A percentile compares a stretch with the other conserved stretches of the same genome.
Evolutionary conservation across 1,140 invertebrate species (phyloP).

Genomic region (Drosophila novamexicana): DNA sequence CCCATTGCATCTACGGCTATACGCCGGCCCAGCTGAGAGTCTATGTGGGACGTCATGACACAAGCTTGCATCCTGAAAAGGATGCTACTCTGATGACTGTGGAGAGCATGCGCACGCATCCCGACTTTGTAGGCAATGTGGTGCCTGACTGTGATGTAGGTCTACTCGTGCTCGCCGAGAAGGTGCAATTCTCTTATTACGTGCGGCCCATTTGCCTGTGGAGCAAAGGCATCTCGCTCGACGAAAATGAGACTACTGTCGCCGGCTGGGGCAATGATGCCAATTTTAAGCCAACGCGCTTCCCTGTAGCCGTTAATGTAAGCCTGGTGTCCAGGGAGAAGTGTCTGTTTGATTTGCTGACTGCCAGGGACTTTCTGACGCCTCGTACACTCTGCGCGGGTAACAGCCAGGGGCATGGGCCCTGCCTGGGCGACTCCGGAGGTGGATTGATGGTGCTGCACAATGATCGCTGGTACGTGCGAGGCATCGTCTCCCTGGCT

Average conservation of each 20-base stretch:
- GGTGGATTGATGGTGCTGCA: slow-evolving; percentile 62
- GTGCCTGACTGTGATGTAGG: slow-evolving; percentile 73
- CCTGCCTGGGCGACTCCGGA: slow-evolving; percentile 70
- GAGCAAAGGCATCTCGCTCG: slow-evolving; percentile 28
- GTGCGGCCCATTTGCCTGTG: slow-evolving; percentile 79
- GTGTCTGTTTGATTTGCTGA: slow-evolving; percentile 54
- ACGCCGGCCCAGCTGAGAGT: slow-evolving; percentile 38
- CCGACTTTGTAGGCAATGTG: slow-evolving; percentile 59
- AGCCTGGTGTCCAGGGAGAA: slow-evolving; percentile 48
- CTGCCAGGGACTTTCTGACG: slow-evolving; percentile 60
- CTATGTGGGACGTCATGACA: slow-evolving; percentile 69
- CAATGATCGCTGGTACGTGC: slow-evolving; percentile 59
- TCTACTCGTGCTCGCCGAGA: slow-evolving; percentile 50
- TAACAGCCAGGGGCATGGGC: slow-evolving; percentile 57
- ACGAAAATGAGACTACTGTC: slow-evolving; percentile 50
- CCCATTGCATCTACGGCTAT: slow-evolving; percentile 62
- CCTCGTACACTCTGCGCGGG: slow-evolving; percentile 74
- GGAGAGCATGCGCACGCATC: slow-evolving; percentile 51
- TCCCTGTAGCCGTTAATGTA: slow-evolving; percentile 45
- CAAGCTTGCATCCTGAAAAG: slow-evolving; percentile 52
- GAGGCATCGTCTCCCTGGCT: slow-evolving; percentile 67
- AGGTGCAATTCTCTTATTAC: slow-evolving; percentile 44
- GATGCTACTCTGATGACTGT: slow-evolving; percentile 44
- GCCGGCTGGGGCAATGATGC: slow-evolving; percentile 76
- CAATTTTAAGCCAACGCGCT: slow-evolving; percentile 37